A percentile compares a stretch with the other conserved stretches of the same genome.
phyloP scores from a whole-genome alignment of 2,797 vertebrate species.

The Cyclura pinguis region DNA sequence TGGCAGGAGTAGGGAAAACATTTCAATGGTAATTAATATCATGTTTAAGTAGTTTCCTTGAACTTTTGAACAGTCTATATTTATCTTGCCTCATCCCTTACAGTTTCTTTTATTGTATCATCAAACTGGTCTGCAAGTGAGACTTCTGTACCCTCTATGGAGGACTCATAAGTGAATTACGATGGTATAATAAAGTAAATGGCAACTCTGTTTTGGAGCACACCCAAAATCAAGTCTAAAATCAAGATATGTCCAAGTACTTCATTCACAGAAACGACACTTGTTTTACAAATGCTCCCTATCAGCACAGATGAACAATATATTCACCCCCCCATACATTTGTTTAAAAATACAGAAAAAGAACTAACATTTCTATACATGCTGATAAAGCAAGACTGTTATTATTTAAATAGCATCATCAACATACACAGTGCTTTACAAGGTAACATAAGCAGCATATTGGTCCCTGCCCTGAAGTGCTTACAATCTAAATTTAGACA shows the following conservation, averaged over 20 bases:
- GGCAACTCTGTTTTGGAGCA: background rate
- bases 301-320: conserved; percentile 4
- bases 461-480: background rate
- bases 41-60: too few relatives aligned
- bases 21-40: background rate
- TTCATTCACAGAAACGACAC: background rate
- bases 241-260: background rate
- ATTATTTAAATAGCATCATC: conserved; percentile 2
- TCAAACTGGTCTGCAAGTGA: background rate
- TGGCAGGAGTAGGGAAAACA: background rate
- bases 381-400: background rate
- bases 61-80: background rate
- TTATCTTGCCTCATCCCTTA: background rate
- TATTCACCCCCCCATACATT: background rate
- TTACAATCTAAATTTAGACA: background rate
- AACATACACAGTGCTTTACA: background rate
- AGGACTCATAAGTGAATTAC: background rate
- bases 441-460: background rate
- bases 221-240: background rate
- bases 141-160: background rate
- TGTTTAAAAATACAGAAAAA: background rate
- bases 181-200: background rate
- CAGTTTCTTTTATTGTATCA: background rate
- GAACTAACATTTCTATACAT: background rate
- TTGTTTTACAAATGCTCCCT: background rate